Evolutionary conservation across 1,140 invertebrate genomes (phyloP).

Genomic region (Tetragnatha versicolor): DNA sequence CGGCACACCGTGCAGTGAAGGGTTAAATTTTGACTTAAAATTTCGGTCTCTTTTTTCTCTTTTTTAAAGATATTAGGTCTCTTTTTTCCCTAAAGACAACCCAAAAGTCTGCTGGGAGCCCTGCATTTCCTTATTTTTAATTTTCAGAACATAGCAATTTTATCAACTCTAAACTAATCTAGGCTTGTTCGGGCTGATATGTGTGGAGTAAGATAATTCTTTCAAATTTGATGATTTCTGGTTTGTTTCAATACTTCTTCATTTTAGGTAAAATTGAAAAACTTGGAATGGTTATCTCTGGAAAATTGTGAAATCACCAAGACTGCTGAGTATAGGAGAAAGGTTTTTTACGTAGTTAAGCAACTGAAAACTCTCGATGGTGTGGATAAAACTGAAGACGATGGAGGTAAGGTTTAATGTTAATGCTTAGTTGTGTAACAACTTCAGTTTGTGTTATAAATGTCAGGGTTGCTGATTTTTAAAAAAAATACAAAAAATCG

Average conservation of each 20-base stretch:
- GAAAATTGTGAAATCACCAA: conserved; percentile 6
- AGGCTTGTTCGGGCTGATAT: background rate
- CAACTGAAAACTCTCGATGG: conserved; percentile 25
- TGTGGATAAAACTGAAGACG: conserved; percentile 18
- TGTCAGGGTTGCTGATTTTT: background rate
- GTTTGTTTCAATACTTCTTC: background rate
- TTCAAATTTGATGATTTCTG: background rate
- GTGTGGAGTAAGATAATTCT: background rate
- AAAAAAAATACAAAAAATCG: background rate
- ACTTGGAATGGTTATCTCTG: conserved; percentile 9
- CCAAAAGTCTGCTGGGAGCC: too few relatives aligned
- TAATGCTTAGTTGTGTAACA: background rate
- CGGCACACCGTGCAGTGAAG: too few relatives aligned
- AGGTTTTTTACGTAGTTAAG: conserved; percentile 2
- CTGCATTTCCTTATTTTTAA: background rate
- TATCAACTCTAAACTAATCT: background rate
- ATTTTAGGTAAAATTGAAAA: conserved; percentile 31
- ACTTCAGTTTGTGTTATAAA: background rate
- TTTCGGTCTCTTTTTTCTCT: too few relatives aligned
- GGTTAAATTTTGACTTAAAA: too few relatives aligned
- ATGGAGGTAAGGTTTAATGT: conserved; percentile 10
- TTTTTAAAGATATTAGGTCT: too few relatives aligned
- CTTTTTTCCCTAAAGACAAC: too few relatives aligned
- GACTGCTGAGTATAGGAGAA: conserved; percentile 18
- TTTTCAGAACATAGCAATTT: background rate